Evolutionary conservation across 2,888 invertebrate species (phyloP).

Genomic region (Baccha elongata): DNA sequence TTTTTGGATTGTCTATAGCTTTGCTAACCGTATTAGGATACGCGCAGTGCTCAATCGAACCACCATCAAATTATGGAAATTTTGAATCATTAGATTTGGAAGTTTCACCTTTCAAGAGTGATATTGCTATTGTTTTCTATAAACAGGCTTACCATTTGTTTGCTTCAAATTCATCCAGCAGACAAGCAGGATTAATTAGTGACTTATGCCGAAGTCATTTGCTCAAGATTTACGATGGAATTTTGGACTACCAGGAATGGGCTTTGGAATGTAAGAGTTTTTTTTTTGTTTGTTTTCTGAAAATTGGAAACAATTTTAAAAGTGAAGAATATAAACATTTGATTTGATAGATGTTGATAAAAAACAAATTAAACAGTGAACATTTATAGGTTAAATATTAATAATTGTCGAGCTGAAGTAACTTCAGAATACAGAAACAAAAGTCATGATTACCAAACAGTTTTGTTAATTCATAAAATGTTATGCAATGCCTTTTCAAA

Average conservation of each 20-base stretch:
- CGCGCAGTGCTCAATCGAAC: conserved; percentile 65
- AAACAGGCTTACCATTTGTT: conserved; percentile 73
- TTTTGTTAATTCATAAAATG: no score
- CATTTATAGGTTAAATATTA: no score
- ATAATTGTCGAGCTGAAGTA: no score
- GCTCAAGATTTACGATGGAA: conserved; percentile 75
- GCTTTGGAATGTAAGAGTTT: conserved; percentile 81
- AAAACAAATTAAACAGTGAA: no score
- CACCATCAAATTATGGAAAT: conserved; percentile 43
- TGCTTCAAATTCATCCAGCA: conserved; percentile 18
- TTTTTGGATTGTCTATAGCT: conserved; percentile 71
- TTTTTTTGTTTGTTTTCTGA: no score
- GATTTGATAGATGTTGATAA: no score
- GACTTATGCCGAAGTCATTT: conserved; percentile 77
- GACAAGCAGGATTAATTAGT: conserved; percentile 60
- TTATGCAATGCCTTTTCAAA: no score
- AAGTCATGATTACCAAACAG: no score
- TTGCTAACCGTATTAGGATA: conserved; percentile 61
- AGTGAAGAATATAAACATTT: no score
- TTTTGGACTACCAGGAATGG: conserved; percentile 79
- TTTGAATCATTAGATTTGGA: conserved; percentile 73
- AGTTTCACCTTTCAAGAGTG: conserved; percentile 75
- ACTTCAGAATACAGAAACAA: neutral
- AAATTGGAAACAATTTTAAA: no score
- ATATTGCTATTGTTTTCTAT: conserved; percentile 78